Percentiles rank a stretch among this genome's conserved stretches.
Conservation (phyloP, 2,888 invertebrate species). For the Leptinotarsa haldemani region DNA sequence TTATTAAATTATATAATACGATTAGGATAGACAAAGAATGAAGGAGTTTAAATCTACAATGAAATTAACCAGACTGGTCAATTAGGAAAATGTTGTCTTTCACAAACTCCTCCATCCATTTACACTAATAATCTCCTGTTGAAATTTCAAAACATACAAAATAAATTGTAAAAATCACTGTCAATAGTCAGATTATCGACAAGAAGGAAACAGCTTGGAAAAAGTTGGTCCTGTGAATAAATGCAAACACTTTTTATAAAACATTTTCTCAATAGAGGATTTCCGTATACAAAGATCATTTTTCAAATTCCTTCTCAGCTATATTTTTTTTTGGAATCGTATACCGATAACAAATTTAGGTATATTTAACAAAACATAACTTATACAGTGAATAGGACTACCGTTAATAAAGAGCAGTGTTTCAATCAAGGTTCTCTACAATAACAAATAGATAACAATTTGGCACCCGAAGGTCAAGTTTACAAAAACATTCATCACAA, state of each 20-base stretch:
- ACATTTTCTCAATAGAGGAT: too few relatives aligned
- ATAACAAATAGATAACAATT: background rate
- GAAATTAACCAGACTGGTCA: too few relatives aligned
- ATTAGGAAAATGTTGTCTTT: too few relatives aligned
- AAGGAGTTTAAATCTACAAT: background rate
- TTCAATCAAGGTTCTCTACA: background rate
- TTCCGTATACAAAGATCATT: too few relatives aligned
- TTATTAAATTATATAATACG: background rate
- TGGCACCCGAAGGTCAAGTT: constrained; percentile 1
- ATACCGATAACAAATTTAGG: background rate
- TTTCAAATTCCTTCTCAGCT: too few relatives aligned
- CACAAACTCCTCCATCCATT: background rate
- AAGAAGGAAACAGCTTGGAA: too few relatives aligned
- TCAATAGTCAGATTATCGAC: too few relatives aligned
- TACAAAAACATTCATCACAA: background rate
- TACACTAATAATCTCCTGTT: background rate
- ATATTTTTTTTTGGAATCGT: too few relatives aligned
- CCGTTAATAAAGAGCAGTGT: background rate
- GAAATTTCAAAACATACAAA: background rate
- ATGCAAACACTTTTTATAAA: background rate
- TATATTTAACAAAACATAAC: background rate
- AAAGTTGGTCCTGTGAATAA: background rate
- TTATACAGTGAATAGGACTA: background rate
- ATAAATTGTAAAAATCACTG: background rate
- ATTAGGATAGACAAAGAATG: background rate